Percentiles rank a stretch among this genome's conserved stretches.
Conservation (phyloP, 2,797 vertebrate species). For the Enteromius mattozi region DNA sequence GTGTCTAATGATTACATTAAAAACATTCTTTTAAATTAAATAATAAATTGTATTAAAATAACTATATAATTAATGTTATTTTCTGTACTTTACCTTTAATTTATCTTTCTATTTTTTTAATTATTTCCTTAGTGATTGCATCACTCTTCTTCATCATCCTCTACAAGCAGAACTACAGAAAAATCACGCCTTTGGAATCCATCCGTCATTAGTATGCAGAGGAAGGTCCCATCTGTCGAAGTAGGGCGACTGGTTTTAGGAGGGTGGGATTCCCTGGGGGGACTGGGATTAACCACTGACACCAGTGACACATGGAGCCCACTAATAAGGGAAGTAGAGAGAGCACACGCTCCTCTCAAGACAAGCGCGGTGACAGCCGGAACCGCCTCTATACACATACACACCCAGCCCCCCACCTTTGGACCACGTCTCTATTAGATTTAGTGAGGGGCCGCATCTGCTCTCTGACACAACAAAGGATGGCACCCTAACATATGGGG, state of each 20-base stretch:
- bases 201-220: conserved; percentile 80
- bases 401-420: conserved; percentile 52
- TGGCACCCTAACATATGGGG: conserved; percentile 47
- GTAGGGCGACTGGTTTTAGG: conserved; percentile 72
- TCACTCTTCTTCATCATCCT: conserved; percentile 63
- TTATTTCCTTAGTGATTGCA: conserved; percentile 9
- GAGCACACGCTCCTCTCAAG: conserved; percentile 60
- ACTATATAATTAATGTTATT: not conserved
- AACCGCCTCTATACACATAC: conserved; percentile 46
- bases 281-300: conserved; percentile 80
- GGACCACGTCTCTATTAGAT: conserved; percentile 77
- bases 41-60: not conserved
- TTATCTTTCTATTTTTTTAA: not conserved
- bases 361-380: conserved; percentile 63
- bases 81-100: not conserved
- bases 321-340: conserved; percentile 76
- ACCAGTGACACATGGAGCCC: conserved; percentile 81
- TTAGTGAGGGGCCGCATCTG: conserved; percentile 82
- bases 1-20: no score
- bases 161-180: conserved; percentile 28
- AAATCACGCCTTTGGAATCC: conserved; percentile 73
- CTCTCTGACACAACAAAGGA: conserved; percentile 78
- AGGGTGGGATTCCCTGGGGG: conserved; percentile 58
- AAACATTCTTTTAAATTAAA: not conserved
- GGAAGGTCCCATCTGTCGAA: conserved; percentile 81